These are phyloP conservation scores for Hystrix cristata DNA, from an alignment of 2,113 vertebrate species.

Conservation along the genomic window DNA sequence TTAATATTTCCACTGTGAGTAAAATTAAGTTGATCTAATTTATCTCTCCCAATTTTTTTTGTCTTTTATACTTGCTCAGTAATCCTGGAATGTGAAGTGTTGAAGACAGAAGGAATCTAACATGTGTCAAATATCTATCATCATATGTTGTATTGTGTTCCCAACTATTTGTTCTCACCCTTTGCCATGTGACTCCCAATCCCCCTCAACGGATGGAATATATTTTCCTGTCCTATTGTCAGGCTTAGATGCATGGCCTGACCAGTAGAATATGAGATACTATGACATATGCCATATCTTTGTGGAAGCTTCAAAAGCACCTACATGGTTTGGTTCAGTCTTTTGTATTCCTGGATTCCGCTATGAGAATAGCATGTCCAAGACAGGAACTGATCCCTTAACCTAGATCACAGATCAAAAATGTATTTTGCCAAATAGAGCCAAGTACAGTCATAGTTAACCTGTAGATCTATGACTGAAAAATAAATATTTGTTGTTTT, in stretches of 20 bases:
- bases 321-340: neutral
- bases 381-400: conserved; percentile 5
- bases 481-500: conserved; percentile 17
- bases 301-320: conserved; percentile 48
- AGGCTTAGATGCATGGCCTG: neutral
- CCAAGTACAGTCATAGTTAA: conserved; percentile 33
- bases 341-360: conserved; percentile 28
- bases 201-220: neutral
- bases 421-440: conserved; percentile 44
- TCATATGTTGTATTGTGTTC: conserved; percentile 1
- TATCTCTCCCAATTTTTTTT: neutral
- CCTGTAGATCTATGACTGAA: conserved; percentile 22
- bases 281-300: neutral
- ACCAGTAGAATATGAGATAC: conserved; percentile 18
- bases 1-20: neutral
- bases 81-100: neutral
- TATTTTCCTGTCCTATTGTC: conserved; percentile 13
- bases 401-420: conserved; percentile 44
- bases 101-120: conserved; percentile 26
- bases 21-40: conserved; percentile 52
- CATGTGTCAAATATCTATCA: neutral
- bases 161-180: neutral
- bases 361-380: conserved; percentile 24
- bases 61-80: conserved; percentile 16
- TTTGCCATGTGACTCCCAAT: conserved; percentile 17